These are phyloP conservation scores for Cirrhinus molitorella DNA, from an alignment of 2,797 vertebrate species.

Conservation along the genomic window DNA sequence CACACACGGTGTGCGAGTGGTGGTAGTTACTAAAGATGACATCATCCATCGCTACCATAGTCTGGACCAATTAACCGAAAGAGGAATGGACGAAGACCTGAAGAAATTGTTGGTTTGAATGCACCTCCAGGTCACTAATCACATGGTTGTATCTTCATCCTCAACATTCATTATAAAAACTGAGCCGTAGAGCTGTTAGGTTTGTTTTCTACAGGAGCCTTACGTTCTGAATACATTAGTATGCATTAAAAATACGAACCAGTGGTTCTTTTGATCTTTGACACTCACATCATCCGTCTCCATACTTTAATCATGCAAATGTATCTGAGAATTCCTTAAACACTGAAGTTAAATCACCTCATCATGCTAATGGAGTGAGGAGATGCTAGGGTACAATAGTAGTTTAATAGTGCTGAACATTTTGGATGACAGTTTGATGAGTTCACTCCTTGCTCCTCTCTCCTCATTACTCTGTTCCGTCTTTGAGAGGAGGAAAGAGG, in stretches of 20 bases:
- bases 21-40: constrained; percentile 85
- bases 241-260: constrained; percentile 28
- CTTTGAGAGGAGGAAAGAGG: constrained; percentile 61
- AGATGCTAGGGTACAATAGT: constrained; percentile 29
- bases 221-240: constrained; percentile 2
- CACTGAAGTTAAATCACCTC: constrained; percentile 27
- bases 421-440: constrained; percentile 52
- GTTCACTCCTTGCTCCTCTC: constrained; percentile 56
- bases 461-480: constrained; percentile 56
- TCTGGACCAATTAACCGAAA: constrained; percentile 81
- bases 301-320: constrained; percentile 47
- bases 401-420: constrained; percentile 47
- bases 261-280: constrained; percentile 30
- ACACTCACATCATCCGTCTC: constrained; percentile 35
- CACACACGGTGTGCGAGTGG: constrained; percentile 87
- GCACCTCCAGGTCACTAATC: neutral
- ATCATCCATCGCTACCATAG: constrained; percentile 89
- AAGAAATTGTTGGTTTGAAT: constrained; percentile 73
- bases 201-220: neutral
- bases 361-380: constrained; percentile 53
- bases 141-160: neutral
- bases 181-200: neutral
- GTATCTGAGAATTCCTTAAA: constrained; percentile 16
- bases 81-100: constrained; percentile 84
- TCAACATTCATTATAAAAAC: neutral